These are phyloP conservation scores for Cyprinodon diabolis DNA, from an alignment of 2,797 vertebrate species.

Conservation along the genomic window DNA sequence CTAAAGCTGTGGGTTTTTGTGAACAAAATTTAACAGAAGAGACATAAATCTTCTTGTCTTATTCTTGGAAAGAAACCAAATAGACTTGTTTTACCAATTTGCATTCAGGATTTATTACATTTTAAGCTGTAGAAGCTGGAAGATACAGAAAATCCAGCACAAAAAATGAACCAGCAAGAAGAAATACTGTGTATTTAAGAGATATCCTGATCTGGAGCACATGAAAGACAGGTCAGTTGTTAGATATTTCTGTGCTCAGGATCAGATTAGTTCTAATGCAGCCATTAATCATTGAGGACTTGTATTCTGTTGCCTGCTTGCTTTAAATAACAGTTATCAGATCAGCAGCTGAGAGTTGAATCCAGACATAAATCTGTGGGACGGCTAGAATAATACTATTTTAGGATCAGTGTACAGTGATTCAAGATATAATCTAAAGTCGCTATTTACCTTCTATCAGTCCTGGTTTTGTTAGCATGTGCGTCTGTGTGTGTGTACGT, in stretches of 20 bases:
- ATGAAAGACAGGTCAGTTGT: constrained; percentile 33
- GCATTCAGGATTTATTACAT: constrained; percentile 5
- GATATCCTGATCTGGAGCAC: constrained; percentile 29
- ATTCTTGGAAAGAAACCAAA: constrained; percentile 10
- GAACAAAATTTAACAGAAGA: not conserved
- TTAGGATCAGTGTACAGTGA: constrained; percentile 59
- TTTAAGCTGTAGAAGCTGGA: constrained; percentile 8
- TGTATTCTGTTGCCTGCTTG: constrained; percentile 62
- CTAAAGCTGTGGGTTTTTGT: constrained; percentile 1
- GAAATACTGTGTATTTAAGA: constrained; percentile 20
- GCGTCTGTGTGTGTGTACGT: constrained; percentile 9
- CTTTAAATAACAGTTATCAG: constrained; percentile 66
- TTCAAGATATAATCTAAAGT: constrained; percentile 66
- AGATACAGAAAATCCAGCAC: constrained; percentile 16
- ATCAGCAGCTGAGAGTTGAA: constrained; percentile 53
- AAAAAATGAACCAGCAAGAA: constrained; percentile 5
- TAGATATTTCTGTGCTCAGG: constrained; percentile 47
- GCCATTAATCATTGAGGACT: constrained; percentile 70
- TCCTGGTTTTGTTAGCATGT: constrained; percentile 11
- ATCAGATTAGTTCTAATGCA: constrained; percentile 56
- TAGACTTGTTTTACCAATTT: constrained; percentile 11
- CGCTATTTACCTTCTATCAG: constrained; percentile 57
- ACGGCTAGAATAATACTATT: constrained; percentile 69
- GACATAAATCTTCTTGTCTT: constrained; percentile 22
- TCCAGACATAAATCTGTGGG: constrained; percentile 60